phyloP scores from a whole-genome alignment of 2,113 vertebrate genomes.

The Athene cunicularia region DNA sequence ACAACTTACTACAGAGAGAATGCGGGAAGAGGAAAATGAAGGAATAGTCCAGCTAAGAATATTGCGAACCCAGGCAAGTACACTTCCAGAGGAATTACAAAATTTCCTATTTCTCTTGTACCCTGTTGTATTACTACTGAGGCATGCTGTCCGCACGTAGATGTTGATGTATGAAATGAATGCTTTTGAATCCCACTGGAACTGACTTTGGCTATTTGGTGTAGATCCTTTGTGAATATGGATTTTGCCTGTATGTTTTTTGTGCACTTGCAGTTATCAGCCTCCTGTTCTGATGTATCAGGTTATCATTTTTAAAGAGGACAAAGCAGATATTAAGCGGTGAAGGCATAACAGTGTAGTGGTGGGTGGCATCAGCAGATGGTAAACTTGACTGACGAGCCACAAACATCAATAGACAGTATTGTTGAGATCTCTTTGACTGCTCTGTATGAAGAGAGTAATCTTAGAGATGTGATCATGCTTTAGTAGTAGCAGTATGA shows the following conservation, averaged over 20 bases:
- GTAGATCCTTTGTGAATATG: not conserved
- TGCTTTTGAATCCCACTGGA: not conserved
- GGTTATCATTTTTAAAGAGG: not conserved
- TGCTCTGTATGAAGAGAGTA: not conserved
- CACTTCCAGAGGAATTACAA: not conserved
- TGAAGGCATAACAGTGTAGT: not conserved
- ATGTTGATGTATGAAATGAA: not conserved
- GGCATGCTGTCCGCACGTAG: not conserved
- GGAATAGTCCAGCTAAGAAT: constrained; percentile 98
- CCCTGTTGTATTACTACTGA: not conserved
- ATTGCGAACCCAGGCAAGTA: constrained; percentile 94
- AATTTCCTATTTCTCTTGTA: not conserved
- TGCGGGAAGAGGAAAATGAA: constrained; percentile 99
- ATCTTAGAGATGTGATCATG: fast-evolving
- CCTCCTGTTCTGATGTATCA: not conserved
- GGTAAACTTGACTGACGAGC: not conserved
- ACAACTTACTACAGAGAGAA: constrained; percentile 96
- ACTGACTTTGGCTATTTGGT: not conserved
- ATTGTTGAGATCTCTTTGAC: not conserved
- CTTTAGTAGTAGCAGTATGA: not conserved
- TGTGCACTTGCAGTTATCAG: not conserved
- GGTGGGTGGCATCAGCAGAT: not conserved
- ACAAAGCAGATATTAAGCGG: not conserved
- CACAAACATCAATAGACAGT: not conserved
- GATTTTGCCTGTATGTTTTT: not conserved